A percentile compares a stretch with the other conserved stretches of the same genome.
phyloP scores from a whole-genome alignment of 2,797 vertebrate species.

The Anabacerthia variegaticeps region DNA sequence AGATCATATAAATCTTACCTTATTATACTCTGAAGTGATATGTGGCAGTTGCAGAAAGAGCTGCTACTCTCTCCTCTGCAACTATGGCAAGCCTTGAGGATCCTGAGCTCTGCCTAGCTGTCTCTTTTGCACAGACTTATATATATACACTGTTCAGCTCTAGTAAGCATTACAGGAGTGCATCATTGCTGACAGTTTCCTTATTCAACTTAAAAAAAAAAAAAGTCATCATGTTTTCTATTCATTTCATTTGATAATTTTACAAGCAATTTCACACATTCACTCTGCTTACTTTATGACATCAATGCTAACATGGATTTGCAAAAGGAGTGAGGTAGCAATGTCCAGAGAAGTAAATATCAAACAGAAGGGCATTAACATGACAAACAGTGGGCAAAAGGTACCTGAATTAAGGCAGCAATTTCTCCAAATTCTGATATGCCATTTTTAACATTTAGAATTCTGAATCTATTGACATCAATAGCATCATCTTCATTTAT shows the following conservation, averaged over 20 bases:
- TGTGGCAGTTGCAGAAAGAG: conserved; percentile 34
- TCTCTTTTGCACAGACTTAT: conserved; percentile 68
- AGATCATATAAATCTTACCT: conserved; percentile 72
- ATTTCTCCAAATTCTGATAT: conserved; percentile 22
- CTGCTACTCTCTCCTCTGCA: conserved; percentile 18
- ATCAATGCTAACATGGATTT: conserved; percentile 64
- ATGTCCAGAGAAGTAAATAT: conserved; percentile 67
- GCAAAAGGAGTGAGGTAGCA: conserved; percentile 55
- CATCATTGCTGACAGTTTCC: conserved; percentile 77
- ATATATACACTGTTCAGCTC: conserved; percentile 75
- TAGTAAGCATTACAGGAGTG: conserved; percentile 72
- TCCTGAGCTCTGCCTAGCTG: conserved; percentile 70
- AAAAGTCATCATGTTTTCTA: conserved; percentile 58
- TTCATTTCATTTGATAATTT: conserved; percentile 74
- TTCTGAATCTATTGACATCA: neutral
- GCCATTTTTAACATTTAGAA: neutral
- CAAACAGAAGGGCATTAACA: conserved; percentile 52
- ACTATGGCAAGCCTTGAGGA: conserved; percentile 61
- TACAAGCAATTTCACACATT: conserved; percentile 74
- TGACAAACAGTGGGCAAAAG: conserved; percentile 32
- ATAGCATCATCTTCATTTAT: neutral
- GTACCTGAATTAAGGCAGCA: neutral
- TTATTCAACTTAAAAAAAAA: conserved; percentile 65
- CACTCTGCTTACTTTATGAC: conserved; percentile 72
- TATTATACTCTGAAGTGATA: neutral